These are phyloP conservation scores for Chouioia cunea DNA, from an alignment of 2,888 invertebrate species.

Conservation along the genomic window DNA sequence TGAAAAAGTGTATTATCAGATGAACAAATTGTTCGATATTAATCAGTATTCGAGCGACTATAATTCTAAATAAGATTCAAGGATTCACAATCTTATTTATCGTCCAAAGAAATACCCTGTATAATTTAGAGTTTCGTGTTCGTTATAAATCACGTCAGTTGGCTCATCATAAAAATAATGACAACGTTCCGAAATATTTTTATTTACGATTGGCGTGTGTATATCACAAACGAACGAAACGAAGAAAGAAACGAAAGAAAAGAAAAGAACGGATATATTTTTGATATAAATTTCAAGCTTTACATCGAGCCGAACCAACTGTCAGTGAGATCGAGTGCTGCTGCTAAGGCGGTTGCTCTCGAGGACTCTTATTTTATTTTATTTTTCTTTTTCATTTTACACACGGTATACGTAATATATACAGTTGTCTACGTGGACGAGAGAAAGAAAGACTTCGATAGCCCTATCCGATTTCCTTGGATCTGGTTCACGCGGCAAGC, in stretches of 20 bases:
- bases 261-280: slow-evolving; percentile 24
- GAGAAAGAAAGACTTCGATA: slow-evolving; percentile 58
- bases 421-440: slow-evolving; percentile 65
- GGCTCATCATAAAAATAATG: slow-evolving; percentile 40
- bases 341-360: too few relatives aligned
- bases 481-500: slow-evolving; percentile 52
- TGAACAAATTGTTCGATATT: too few relatives aligned
- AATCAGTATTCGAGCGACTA: too few relatives aligned
- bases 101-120: slow-evolving; percentile 8
- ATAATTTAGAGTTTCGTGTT: slow-evolving; percentile 19
- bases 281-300: slow-evolving; percentile 12
- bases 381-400: neutral
- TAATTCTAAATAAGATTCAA: slow-evolving; percentile 19
- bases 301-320: neutral
- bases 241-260: neutral
- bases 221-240: slow-evolving; percentile 1
- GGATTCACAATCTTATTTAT: slow-evolving; percentile 12
- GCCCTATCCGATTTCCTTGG: slow-evolving; percentile 55
- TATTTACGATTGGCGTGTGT: slow-evolving; percentile 36
- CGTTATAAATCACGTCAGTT: slow-evolving; percentile 10
- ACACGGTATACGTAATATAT: slow-evolving; percentile 2
- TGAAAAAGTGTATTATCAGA: too few relatives aligned
- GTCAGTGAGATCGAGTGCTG: slow-evolving; percentile 42
- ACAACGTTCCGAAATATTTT: slow-evolving; percentile 40
- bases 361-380: slow-evolving; percentile 30